Evolutionary conservation across 1,140 invertebrate species (phyloP), one percentile per base, ranked within the genome.

Genomic region (Calephelis virginiensis): DNA sequence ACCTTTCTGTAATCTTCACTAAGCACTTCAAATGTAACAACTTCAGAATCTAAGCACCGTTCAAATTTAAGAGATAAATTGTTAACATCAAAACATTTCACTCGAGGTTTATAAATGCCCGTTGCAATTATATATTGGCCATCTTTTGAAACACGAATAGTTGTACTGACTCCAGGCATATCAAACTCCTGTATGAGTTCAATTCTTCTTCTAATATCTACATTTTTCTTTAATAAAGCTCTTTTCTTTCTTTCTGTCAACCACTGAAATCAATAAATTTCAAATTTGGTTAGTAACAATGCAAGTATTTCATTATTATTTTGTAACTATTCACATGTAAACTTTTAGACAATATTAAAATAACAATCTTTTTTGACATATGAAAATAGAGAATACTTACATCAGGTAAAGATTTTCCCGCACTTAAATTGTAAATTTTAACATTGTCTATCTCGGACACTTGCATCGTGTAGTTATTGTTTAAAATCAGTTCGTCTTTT

Each of bases 161-260:
- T 94, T 48, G 95, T 96, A 81, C 97, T 98, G 1, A 99, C 92
- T 68, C 94, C 97, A 64, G 99, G 99, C 99, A 99, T 99, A 74
- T 99, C 97, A 94, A 99, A 99, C 85, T 99, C 99, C 92, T 99
- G 99, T 77, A 99, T 97, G 13, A 99, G 93, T 89, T 99, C 97
- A 72, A 99, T 99, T 80, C 97, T 92, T 74, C 95, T 94, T 71
- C 97, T 93, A 47, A 99, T 93, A 83, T 98, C 97, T 61, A 96
- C 94, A 95, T 99, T 96, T 88, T 98, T 98, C 77, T 98, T 97
- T 60, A 97, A 92, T 70, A 99, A 89, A 11, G 94, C 94, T 76
- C 97, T 93, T 83, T 95, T 95, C 90, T 98, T 98, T 82, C 95
- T 93, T 77, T 99, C 98, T 12, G 97, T 95, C 61, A 99, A 92